phyloP scores from a whole-genome alignment of 1,140 invertebrate species.

The Drosophila baimaii region DNA sequence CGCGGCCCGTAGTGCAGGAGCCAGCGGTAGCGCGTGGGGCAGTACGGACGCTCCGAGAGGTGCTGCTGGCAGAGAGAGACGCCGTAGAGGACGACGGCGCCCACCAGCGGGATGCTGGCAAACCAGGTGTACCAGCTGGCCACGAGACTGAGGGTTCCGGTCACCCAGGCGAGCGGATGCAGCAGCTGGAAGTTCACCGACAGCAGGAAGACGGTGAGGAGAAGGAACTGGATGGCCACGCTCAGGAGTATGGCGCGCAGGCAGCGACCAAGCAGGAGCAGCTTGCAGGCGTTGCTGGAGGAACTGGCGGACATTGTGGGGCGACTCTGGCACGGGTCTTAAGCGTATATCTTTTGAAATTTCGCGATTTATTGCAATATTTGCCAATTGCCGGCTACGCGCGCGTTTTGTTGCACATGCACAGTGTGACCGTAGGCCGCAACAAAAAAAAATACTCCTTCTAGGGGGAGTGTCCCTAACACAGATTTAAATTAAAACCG shows the following conservation, averaged over 20 bases:
- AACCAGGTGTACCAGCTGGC: slow-evolving; percentile 86
- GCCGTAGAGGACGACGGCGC: slow-evolving; percentile 86
- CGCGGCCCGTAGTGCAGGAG: slow-evolving; percentile 56
- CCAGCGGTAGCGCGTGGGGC: slow-evolving; percentile 86
- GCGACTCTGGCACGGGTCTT: neutral
- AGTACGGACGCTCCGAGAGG: slow-evolving; percentile 84
- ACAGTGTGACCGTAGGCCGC: neutral
- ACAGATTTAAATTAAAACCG: neutral
- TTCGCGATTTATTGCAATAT: slow-evolving; percentile 13
- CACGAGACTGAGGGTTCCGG: slow-evolving; percentile 84
- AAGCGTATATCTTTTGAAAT: neutral
- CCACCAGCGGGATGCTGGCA: slow-evolving; percentile 85
- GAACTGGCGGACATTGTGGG: slow-evolving; percentile 21
- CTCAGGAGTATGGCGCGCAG: slow-evolving; percentile 60
- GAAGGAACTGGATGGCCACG: slow-evolving; percentile 65
- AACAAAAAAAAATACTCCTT: neutral
- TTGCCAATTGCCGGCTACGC: slow-evolving; percentile 19
- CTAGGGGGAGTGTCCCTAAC: neutral
- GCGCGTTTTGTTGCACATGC: slow-evolving; percentile 31
- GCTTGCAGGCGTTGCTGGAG: slow-evolving; percentile 47
- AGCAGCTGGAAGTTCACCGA: slow-evolving; percentile 85
- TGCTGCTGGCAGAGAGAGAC: slow-evolving; percentile 87
- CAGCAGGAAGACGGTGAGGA: slow-evolving; percentile 85
- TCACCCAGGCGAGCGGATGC: slow-evolving; percentile 85
- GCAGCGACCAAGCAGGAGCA: slow-evolving; percentile 59